Base-by-base conservation (phyloP, 2,797 vertebrate genomes). In the Mastacembelus armatus region DNA sequence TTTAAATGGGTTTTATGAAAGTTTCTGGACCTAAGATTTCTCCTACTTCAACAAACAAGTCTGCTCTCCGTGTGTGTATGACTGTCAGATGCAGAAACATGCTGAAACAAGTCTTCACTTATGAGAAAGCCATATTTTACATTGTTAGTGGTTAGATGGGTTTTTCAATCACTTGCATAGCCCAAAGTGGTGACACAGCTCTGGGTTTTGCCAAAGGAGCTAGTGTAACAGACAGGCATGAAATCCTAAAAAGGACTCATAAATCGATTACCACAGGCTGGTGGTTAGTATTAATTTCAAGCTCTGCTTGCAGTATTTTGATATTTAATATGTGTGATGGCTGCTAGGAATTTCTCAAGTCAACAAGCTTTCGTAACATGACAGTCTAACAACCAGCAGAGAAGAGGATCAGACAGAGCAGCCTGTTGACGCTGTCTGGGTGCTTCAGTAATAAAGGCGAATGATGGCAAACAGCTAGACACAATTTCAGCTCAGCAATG, bases 401-500 rank as follows among this genome's bases (percentile, higher is more conserved):
- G 74, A 66, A 57, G 43, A 68, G 61, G 78, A 76, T 80, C 69
- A 82, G 73, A 71, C 47, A 14, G 56, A 65, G 64, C 72, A 74
- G 66, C 74, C 66, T 80, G 74, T 85, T 77, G 83, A 79, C 73
- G 40, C 57, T 70, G 61, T 78, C 52, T 65, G 67, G 51, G 79
- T 87, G 74, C 75, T 61, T 19, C 15, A 14, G 70, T 80, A 89
- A 88, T 88, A 81, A 88, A 86, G 67, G 80, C 49, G 16, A 81
- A 80, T 77, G 76, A 86, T 79, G 78, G 83, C 83, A 58, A 83
- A 80, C 85, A 82, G 88, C 83, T 54, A 78, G 87, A 78, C 77
- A 80, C 82, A 82, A 81, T 85, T 77, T 78, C 59, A 83, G 62
- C 80, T 61, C 76, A 57, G 70, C 63, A 14, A 74, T 55, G 71